A percentile compares a stretch with the other conserved stretches of the same genome.
Evolutionary conservation across 2,888 invertebrate species (phyloP).

Genomic region (Latrodectus hesperus): DNA sequence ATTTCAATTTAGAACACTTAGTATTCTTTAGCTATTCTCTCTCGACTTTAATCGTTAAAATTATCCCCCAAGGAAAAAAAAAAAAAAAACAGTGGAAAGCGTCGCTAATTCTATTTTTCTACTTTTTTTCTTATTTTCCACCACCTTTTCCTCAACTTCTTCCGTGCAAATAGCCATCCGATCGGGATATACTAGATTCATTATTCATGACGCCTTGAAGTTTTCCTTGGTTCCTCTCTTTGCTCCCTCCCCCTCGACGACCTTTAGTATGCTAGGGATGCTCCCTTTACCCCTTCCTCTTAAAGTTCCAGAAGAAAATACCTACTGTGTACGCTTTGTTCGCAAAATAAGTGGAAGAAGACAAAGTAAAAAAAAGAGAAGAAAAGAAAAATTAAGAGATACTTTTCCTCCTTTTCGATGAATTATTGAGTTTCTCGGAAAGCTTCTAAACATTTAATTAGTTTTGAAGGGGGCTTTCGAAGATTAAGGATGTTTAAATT

Average conservation of each 20-base stretch:
- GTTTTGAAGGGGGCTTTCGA: constrained; percentile 1
- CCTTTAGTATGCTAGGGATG: no score
- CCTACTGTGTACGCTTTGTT: no score
- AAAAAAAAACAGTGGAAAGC: neutral
- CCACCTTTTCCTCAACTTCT: neutral
- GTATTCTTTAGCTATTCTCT: neutral
- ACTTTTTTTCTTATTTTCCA: neutral
- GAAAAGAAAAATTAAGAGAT: neutral
- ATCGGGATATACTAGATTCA: constrained; percentile 8
- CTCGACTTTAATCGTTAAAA: constrained; percentile 2
- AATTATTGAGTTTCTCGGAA: constrained; percentile 28
- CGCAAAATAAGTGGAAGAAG: neutral
- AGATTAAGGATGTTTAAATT: constrained; percentile 7
- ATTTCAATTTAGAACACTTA: no score
- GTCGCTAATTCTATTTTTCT: constrained; percentile 5
- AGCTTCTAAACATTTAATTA: constrained; percentile 18
- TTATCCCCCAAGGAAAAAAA: neutral
- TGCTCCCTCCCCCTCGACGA: neutral
- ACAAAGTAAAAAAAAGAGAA: neutral
- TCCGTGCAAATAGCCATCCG: constrained; percentile 9
- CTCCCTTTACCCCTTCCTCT: no score
- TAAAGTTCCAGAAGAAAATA: no score
- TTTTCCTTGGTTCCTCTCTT: neutral
- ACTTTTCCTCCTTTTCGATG: constrained; percentile 10
- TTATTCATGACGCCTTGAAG: constrained; percentile 1